These are phyloP conservation scores for Temnothorax ravouxi DNA, from an alignment of 2,888 invertebrate genomes.

Conservation along the genomic window DNA sequence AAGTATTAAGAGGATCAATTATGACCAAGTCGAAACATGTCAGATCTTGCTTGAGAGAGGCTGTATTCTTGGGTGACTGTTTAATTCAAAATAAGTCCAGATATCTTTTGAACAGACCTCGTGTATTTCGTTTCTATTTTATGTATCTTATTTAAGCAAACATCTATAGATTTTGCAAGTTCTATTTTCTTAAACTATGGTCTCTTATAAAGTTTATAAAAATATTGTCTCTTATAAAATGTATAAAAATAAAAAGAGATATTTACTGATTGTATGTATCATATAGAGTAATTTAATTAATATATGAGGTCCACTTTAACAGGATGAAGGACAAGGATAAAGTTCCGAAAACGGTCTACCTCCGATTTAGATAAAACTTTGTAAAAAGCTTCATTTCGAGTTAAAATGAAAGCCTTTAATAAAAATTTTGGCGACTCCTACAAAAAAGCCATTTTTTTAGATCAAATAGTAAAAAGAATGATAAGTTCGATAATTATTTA, in stretches of 20 bases:
- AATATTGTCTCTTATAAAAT: not conserved
- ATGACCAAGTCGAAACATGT: not conserved
- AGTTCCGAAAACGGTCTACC: no score
- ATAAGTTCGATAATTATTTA: no score
- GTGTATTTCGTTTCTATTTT: not conserved
- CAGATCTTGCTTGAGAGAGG: not conserved
- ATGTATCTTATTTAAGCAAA: slow-evolving; percentile 4
- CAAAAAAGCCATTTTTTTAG: no score
- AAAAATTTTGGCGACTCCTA: no score
- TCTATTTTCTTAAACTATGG: not conserved
- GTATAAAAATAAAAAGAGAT: not conserved
- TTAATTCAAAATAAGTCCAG: not conserved
- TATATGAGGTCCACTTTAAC: not conserved
- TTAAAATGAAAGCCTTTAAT: no score
- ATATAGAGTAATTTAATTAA: not conserved
- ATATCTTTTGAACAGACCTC: not conserved
- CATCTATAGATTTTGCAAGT: not conserved
- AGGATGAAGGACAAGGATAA: no score
- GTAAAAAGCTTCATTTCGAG: no score
- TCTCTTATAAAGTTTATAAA: not conserved
- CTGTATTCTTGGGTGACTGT: not conserved
- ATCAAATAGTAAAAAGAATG: no score
- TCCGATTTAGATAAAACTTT: no score
- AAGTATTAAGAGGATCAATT: not conserved
- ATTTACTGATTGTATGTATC: slow-evolving; percentile 22